phyloP scores from a whole-genome alignment of 2,113 vertebrate species.

The Protobothrops flavoviridis region DNA sequence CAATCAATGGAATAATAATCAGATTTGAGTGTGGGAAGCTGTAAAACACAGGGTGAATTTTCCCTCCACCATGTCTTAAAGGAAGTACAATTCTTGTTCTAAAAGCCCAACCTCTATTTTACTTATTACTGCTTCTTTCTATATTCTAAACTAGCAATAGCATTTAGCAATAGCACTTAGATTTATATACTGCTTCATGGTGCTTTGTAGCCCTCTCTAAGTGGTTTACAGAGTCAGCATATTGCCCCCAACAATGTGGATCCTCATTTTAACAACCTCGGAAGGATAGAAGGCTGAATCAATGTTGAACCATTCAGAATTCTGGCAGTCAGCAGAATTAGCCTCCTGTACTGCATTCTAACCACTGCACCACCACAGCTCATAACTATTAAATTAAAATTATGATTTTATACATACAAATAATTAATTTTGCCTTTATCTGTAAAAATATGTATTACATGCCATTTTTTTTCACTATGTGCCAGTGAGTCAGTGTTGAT shows the following conservation, averaged over 20 bases:
- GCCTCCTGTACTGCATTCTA: too few relatives aligned
- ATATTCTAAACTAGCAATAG: background rate
- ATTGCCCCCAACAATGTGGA: too few relatives aligned
- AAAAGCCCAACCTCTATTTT: background rate
- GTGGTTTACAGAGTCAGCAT: too few relatives aligned
- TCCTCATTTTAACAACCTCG: too few relatives aligned
- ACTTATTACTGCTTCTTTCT: background rate
- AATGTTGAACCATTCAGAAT: too few relatives aligned
- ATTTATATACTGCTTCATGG: too few relatives aligned
- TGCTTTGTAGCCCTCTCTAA: too few relatives aligned
- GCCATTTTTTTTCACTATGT: background rate
- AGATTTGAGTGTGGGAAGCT: background rate
- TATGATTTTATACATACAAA: background rate
- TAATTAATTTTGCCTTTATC: background rate
- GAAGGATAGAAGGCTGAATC: too few relatives aligned
- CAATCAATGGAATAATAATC: background rate
- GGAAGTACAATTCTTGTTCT: background rate
- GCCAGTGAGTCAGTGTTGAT: background rate
- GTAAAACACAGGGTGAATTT: background rate
- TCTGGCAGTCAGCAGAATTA: too few relatives aligned
- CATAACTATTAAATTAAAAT: background rate
- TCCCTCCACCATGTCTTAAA: background rate
- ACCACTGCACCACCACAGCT: too few relatives aligned
- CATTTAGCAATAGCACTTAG: too few relatives aligned
- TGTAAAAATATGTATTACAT: background rate